These are phyloP conservation scores for Drosophila demipolita DNA, from an alignment of 2,888 invertebrate species.

Conservation along the genomic window DNA sequence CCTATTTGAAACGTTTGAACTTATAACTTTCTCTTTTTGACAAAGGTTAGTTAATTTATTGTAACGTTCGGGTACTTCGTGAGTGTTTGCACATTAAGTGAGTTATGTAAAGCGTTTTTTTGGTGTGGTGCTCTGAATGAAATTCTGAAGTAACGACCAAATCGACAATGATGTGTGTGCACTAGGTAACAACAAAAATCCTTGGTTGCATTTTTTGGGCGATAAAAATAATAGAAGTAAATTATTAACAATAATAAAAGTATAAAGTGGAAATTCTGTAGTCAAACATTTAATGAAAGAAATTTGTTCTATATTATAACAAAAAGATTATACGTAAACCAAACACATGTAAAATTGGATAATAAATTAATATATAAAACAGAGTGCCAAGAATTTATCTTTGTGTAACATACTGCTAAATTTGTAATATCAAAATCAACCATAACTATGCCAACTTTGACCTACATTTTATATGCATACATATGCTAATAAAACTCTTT, in stretches of 20 bases:
- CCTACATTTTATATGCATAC: background rate
- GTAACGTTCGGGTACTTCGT: conserved; percentile 39
- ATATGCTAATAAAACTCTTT: background rate
- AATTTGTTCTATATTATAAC: background rate
- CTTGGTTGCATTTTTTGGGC: background rate
- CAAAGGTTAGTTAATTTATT: conserved; percentile 21
- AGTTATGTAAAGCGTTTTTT: conserved; percentile 74
- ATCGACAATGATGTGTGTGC: background rate
- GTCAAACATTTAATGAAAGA: background rate
- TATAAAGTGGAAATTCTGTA: background rate
- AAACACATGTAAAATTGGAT: background rate
- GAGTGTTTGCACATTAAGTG: conserved; percentile 50
- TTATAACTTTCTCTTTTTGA: conserved; percentile 30
- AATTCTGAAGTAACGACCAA: conserved; percentile 4
- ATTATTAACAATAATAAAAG: background rate
- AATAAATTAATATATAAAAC: background rate
- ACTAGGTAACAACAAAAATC: conserved; percentile 12
- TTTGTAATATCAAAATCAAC: background rate
- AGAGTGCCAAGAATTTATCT: background rate
- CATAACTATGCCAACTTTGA: background rate
- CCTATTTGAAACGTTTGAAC: conserved; percentile 34
- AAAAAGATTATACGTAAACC: background rate
- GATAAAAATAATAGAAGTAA: background rate
- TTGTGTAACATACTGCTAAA: background rate
- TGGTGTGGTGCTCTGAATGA: conserved; percentile 13